Evolutionary conservation across 2,797 vertebrate genomes (phyloP), one percentile per base, ranked within the genome.

Genomic region (Pteronotus mesoamericanus): DNA sequence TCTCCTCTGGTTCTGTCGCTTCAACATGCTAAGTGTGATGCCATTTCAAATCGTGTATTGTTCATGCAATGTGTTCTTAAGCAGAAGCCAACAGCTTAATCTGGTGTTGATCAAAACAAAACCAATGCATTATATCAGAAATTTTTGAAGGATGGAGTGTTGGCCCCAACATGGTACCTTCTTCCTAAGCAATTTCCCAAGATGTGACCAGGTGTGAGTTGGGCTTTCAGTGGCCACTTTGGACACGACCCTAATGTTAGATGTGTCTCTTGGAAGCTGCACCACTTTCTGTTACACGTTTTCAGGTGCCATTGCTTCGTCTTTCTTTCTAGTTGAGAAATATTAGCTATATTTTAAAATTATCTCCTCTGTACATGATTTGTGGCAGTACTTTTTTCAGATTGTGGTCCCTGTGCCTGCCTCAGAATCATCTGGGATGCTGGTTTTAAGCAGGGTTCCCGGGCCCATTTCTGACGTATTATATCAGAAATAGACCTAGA

Each of bases 31-130:
- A 0, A 2, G 9, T 14, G 29, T 5, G 6, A 74, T 19, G 51
- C 48, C 42, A 14, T 53, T 66, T n/a, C 66, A 46, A n/a, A 80
- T 0, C 12, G 14, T 7, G 5, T 6, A 18, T 66, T 12, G 0
- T 29, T 46, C 9, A 3, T 53, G 26, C 15, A 15, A 9, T 1
- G 0, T 7, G 0, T 3, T 51, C 44, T n/a, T 39, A 11, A 19
- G 5, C 32, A 19, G 12, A 46, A 26, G 57, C 29, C 77, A 12
- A 9, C 3, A 16, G 10, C 29, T 87, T 44, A 0, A 24, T 53
- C 53, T 24, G 2, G 39, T 57, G 5, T 39, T 37, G 14, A 34
- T 86, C 44, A 37, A 37, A 78, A 44, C 74, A 59, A 75, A 9
- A 79, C 12, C 15, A 44, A n/a, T 6, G 1, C 4, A 10, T 42